These are phyloP conservation scores for Pedionomus torquatus DNA, from an alignment of 2,113 vertebrate genomes.

Conservation along the genomic window DNA sequence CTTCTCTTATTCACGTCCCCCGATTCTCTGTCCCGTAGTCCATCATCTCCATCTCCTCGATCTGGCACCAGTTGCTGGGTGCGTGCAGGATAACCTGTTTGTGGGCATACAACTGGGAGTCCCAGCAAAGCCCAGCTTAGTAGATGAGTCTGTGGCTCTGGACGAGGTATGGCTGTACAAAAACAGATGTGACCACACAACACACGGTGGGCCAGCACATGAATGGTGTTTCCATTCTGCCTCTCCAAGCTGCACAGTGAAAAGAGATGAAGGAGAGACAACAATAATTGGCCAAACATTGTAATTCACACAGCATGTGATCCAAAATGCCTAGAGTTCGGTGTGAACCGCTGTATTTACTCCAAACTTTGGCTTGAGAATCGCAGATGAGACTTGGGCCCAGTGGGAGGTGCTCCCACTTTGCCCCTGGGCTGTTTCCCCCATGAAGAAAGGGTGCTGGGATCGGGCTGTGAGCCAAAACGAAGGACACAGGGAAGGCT, in stretches of 20 bases:
- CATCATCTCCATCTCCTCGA: fast-evolving
- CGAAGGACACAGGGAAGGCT: neutral
- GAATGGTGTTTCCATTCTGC: neutral
- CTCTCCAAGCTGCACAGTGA: neutral
- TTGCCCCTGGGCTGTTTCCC: neutral
- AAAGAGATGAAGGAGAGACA: neutral
- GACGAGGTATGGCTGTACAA: fast-evolving
- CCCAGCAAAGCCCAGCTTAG: fast-evolving
- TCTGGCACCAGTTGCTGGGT: neutral
- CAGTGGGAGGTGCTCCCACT: neutral
- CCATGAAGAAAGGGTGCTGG: neutral
- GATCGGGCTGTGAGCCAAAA: neutral
- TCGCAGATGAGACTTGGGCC: fast-evolving
- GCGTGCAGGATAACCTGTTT: fast-evolving
- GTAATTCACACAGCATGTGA: neutral
- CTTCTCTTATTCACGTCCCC: neutral
- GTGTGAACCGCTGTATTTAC: neutral
- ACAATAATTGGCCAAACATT: neutral
- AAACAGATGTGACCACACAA: neutral
- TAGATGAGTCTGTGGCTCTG: fast-evolving
- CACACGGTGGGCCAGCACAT: fast-evolving
- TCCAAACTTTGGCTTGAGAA: neutral
- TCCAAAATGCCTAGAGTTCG: neutral
- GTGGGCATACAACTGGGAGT: neutral
- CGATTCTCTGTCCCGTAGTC: neutral